These are phyloP conservation scores for Dolichallabes microphthalmus DNA, from an alignment of 2,113 vertebrate genomes.

Conservation along the genomic window DNA sequence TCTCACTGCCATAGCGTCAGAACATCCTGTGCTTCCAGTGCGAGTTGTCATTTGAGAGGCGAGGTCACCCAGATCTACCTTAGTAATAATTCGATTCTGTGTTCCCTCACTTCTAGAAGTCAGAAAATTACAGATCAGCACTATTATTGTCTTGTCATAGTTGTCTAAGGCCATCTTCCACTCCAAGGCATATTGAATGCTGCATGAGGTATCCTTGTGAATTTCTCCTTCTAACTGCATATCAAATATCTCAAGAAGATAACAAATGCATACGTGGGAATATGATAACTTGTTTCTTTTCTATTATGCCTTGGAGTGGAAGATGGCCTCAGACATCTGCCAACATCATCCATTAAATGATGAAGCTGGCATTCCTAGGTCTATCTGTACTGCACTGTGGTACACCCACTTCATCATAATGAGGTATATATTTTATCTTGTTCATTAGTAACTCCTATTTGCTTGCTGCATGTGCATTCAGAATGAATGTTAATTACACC, in stretches of 20 bases:
- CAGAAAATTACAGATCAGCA: slow-evolving; percentile 2
- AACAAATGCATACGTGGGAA: neutral
- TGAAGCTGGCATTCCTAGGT: neutral
- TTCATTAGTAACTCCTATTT: neutral
- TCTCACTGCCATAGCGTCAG: slow-evolving; percentile 1
- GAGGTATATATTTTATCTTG: neutral
- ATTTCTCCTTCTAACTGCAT: neutral
- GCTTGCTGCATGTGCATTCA: neutral
- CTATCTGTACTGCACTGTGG: neutral
- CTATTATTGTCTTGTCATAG: slow-evolving; percentile 2
- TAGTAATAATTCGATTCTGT: slow-evolving; percentile 25
- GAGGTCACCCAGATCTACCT: slow-evolving; percentile 27
- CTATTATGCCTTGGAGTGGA: neutral
- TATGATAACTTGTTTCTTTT: neutral
- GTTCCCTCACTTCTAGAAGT: neutral
- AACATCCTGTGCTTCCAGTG: slow-evolving; percentile 25
- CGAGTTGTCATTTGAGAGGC: slow-evolving; percentile 13
- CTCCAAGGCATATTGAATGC: neutral
- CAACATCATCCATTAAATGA: neutral
- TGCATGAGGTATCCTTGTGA: neutral
- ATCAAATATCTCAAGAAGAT: slow-evolving; percentile 6
- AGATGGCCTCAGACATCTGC: neutral
- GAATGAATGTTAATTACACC: neutral
- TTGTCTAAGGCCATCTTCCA: neutral
- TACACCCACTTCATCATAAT: slow-evolving; percentile 7